Conservation (phyloP, 1,140 invertebrate species). For the Diabrotica virgifera region DNA sequence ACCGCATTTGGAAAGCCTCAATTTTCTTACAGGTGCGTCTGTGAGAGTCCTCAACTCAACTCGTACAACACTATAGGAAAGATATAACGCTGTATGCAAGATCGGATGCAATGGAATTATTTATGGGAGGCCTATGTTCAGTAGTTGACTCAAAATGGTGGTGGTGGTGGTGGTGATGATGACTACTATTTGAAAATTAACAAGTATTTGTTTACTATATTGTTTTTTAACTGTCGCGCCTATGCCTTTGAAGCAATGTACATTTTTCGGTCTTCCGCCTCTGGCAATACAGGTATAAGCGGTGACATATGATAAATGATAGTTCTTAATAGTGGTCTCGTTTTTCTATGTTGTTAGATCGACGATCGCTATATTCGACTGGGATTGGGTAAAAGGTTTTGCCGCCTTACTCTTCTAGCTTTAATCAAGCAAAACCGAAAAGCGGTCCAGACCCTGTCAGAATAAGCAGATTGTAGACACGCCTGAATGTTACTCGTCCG, state of each 20-base stretch:
- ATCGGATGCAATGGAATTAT: too few relatives aligned
- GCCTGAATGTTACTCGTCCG: not conserved
- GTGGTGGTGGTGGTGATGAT: too few relatives aligned
- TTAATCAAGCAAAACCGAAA: constrained; percentile 32
- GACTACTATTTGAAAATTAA: too few relatives aligned
- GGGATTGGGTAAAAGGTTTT: constrained; percentile 31
- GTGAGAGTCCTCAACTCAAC: too few relatives aligned
- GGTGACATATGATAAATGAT: constrained; percentile 45
- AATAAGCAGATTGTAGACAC: not conserved
- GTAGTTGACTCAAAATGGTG: too few relatives aligned
- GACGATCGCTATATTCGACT: constrained; percentile 30
- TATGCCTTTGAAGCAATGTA: not conserved
- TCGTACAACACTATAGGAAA: too few relatives aligned
- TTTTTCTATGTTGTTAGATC: constrained; percentile 37
- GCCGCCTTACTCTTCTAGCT: constrained; percentile 31
- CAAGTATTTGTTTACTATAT: too few relatives aligned
- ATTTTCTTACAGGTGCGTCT: too few relatives aligned
- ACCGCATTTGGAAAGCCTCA: too few relatives aligned
- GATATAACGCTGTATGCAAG: too few relatives aligned
- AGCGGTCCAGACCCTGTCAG: not conserved
- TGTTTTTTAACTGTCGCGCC: not conserved
- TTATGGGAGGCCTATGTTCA: too few relatives aligned
- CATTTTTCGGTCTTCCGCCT: not conserved
- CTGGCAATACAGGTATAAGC: constrained; percentile 28
- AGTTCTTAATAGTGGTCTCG: constrained; percentile 41